Evolutionary conservation across 2,888 invertebrate species (phyloP), one percentile per base, ranked within the genome.

Genomic region (Melanargia galathea): DNA sequence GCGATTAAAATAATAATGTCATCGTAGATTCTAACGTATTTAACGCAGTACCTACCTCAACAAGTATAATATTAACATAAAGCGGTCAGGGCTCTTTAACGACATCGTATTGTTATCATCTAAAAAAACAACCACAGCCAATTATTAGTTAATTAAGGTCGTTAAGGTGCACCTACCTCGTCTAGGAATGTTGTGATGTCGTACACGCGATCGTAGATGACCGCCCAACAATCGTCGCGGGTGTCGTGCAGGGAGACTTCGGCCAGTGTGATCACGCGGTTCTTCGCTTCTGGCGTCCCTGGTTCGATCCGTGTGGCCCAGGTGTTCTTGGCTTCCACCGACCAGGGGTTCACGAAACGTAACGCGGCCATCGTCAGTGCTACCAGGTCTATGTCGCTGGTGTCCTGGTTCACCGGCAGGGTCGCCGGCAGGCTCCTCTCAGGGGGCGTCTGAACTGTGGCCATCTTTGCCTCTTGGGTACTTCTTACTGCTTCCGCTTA

Each of bases 181-280:
- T 93, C 87, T 46, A 97, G 81, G 80, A 97, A 97, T 40, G 92
- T 91, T 1, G 97, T 95, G 58, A 97, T 93, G 77, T 97, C 95
- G 81, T 97, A 97, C 11, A 97, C 95, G 63, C 95, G 94, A 87
- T 97, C 97, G 81, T 95, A 96, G 52, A 97, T 93, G n/a, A 96
- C 93, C 57, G 97, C 92, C 97, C 97, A 97, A 83, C 97, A 97
- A 78, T 96, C 96, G 13, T 92, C 83, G 6, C 84, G 82, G 18
- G 92, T 91, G 77, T 96, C 96, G 77, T 97, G 97, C 76, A 93
- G 92, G 5, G 95, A 92, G 3, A 97, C 95, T 85, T 97, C 95
- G 56, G 94, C 93, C 58, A 97, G 87, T n/a, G 93, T 92, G 60
- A 96, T 94, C 45, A 86, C 82, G 33, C 86, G 83, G 57, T 92